Evolutionary conservation across 2,797 vertebrate genomes (phyloP).

Genomic region (Echiichthys vipera): DNA sequence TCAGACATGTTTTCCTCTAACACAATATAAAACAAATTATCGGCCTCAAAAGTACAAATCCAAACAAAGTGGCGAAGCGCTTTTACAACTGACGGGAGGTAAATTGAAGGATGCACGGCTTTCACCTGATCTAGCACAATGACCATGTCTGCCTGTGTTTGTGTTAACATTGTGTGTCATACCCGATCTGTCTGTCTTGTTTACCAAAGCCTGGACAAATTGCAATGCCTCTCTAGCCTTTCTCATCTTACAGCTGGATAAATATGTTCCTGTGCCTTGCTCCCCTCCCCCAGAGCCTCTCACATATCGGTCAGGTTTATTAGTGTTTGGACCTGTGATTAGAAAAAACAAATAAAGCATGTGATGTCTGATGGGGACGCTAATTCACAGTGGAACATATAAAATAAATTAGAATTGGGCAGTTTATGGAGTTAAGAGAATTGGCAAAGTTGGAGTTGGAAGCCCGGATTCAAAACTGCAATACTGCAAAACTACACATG

Average conservation of each 20-base stretch:
- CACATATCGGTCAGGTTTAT: constrained; percentile 41
- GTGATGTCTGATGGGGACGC: background rate
- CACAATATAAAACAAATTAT: background rate
- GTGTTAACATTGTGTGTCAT: constrained; percentile 58
- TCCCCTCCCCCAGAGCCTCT: constrained; percentile 22
- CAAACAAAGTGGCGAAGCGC: background rate
- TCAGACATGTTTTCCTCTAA: background rate
- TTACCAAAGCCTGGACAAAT: constrained; percentile 65
- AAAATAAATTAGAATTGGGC: constrained; percentile 24
- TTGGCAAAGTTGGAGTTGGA: constrained; percentile 5
- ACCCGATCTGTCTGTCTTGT: constrained; percentile 61
- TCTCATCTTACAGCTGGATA: constrained; percentile 79
- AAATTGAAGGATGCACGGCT: constrained; percentile 12
- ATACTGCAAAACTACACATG: background rate
- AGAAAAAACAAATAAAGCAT: constrained; percentile 44
- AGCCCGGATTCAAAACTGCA: background rate
- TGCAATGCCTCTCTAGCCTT: constrained; percentile 54
- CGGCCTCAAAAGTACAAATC: constrained; percentile 4
- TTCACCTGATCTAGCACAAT: constrained; percentile 53
- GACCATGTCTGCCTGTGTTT: constrained; percentile 52
- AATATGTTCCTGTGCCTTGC: constrained; percentile 68
- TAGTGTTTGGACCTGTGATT: constrained; percentile 38
- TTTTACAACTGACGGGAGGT: constrained; percentile 1
- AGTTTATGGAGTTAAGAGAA: constrained; percentile 10
- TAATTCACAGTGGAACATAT: constrained; percentile 24